phyloP scores from a whole-genome alignment of 2,888 invertebrate genomes.

The Dichetophora obliterata region DNA sequence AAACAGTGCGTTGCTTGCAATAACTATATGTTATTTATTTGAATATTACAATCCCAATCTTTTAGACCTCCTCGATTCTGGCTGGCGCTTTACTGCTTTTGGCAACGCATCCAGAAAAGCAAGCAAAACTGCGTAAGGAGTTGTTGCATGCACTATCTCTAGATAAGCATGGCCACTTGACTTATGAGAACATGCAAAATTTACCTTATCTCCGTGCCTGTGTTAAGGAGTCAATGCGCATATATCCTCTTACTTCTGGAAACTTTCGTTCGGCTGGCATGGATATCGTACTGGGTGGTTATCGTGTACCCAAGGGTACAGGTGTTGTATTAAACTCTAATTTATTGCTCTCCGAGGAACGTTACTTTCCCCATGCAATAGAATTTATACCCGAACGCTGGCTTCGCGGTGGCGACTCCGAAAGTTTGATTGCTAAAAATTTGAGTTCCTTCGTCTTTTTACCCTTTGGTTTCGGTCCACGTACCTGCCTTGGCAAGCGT shows the following conservation, averaged over 20 bases:
- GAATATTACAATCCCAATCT: slow-evolving; percentile 49
- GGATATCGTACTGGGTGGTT: slow-evolving; percentile 76
- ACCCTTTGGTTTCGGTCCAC: slow-evolving; percentile 80
- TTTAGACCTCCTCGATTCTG: slow-evolving; percentile 62
- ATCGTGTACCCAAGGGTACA: slow-evolving; percentile 75
- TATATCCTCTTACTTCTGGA: slow-evolving; percentile 75
- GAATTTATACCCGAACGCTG: slow-evolving; percentile 84
- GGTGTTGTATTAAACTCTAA: slow-evolving; percentile 83
- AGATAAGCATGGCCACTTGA: slow-evolving; percentile 65
- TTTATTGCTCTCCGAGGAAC: slow-evolving; percentile 73
- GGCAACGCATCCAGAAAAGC: slow-evolving; percentile 75
- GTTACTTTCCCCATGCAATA: slow-evolving; percentile 74
- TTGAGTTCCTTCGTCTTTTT: slow-evolving; percentile 67
- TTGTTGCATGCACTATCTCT: slow-evolving; percentile 67
- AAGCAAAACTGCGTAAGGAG: slow-evolving; percentile 75
- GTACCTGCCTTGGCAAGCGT: slow-evolving; percentile 79
- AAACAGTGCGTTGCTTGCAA: slow-evolving; percentile 78
- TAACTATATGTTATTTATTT: too few relatives aligned
- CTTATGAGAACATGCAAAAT: slow-evolving; percentile 69
- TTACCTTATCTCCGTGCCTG: slow-evolving; percentile 79
- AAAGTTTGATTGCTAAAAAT: slow-evolving; percentile 55
- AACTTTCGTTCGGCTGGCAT: slow-evolving; percentile 73
- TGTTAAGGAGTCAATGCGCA: slow-evolving; percentile 79
- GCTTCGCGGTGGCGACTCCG: slow-evolving; percentile 68
- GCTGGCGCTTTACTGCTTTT: slow-evolving; percentile 67